These are phyloP conservation scores for Rissa tridactyla DNA, from an alignment of 2,113 vertebrate species.

Conservation along the genomic window DNA sequence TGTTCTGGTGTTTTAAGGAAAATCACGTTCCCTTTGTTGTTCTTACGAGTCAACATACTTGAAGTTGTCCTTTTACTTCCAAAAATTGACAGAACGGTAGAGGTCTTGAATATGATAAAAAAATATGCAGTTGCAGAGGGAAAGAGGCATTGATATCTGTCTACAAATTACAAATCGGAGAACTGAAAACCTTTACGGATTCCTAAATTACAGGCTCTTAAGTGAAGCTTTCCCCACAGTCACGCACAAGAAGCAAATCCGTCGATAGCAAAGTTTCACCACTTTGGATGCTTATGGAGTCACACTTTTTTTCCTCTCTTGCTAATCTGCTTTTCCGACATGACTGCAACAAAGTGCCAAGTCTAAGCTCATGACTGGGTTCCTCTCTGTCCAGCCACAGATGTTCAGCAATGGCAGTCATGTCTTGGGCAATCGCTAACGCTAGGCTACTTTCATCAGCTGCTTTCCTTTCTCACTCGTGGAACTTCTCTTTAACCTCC, in stretches of 20 bases:
- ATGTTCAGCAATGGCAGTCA: not conserved
- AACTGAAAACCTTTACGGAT: not conserved
- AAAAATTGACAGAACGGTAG: not conserved
- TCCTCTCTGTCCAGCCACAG: not conserved
- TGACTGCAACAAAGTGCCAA: not conserved
- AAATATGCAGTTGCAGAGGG: not conserved
- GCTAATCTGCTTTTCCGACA: not conserved
- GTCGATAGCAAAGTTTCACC: not conserved
- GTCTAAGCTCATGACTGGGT: not conserved
- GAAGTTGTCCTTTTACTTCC: not conserved
- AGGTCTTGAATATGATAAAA: not conserved
- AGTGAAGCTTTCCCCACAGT: not conserved
- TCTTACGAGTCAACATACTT: not conserved
- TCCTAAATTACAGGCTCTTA: not conserved
- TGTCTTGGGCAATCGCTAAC: not conserved
- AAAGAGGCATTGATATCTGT: not conserved
- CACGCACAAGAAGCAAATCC: fast-evolving
- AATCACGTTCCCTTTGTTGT: not conserved
- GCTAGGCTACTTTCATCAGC: not conserved
- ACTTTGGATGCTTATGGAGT: not conserved
- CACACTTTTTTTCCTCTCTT: not conserved
- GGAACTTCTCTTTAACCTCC: not conserved
- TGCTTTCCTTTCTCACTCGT: not conserved
- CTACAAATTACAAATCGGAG: not conserved
- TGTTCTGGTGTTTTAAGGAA: not conserved